Conservation (phyloP, 2,797 vertebrate species). For the Typhlichthys subterraneus region DNA sequence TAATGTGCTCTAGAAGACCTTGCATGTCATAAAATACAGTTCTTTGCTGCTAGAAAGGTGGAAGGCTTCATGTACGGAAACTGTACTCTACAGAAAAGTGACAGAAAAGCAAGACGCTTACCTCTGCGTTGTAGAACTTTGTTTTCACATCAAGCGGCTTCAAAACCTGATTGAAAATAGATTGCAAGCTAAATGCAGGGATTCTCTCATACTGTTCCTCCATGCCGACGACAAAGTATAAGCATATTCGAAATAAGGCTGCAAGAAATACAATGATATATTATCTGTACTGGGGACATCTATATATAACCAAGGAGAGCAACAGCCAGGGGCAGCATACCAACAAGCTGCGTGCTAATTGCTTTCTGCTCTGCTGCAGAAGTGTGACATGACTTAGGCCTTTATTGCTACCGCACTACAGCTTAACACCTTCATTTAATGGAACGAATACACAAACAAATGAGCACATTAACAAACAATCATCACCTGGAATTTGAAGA, state of each 20-base stretch:
- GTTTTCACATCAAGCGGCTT: constrained; percentile 99
- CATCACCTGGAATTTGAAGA: constrained; percentile 99
- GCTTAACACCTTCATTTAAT: constrained; percentile 9
- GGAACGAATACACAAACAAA: constrained; percentile 8
- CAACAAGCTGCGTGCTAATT: constrained; percentile 41
- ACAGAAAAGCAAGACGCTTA: constrained; percentile 60
- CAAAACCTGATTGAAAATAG: constrained; percentile 91
- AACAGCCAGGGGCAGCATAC: constrained; percentile 14
- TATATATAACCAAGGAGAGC: not conserved
- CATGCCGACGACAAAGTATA: constrained; percentile 28
- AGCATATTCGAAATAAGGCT: not conserved
- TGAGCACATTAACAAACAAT: not conserved
- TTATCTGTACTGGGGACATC: too few relatives aligned
- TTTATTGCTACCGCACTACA: constrained; percentile 24
- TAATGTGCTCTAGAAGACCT: constrained; percentile 19
- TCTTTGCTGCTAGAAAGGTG: constrained; percentile 27
- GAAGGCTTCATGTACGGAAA: constrained; percentile 2
- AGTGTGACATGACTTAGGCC: constrained; percentile 67
- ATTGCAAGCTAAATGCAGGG: constrained; percentile 73
- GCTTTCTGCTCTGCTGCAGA: constrained; percentile 33
- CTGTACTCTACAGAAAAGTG: not conserved
- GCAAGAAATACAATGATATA: too few relatives aligned
- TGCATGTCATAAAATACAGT: constrained; percentile 18
- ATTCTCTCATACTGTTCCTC: constrained; percentile 55
- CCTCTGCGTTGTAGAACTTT: constrained; percentile 99